phyloP scores from a whole-genome alignment of 1,140 invertebrate genomes.

The Zophobas atratus region DNA sequence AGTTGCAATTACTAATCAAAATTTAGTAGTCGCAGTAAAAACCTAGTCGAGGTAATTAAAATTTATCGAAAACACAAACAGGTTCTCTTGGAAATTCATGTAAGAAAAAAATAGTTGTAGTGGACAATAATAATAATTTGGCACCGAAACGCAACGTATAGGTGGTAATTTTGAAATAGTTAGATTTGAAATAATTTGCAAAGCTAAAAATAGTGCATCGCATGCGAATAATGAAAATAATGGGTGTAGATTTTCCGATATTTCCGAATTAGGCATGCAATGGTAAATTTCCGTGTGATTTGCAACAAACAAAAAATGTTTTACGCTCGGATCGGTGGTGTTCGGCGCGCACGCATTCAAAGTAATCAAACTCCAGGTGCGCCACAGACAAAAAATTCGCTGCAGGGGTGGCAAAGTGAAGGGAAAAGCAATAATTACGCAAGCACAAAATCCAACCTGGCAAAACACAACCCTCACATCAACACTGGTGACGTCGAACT shows the following conservation, averaged over 20 bases:
- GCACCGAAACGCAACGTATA: too few species aligned
- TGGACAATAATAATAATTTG: too few species aligned
- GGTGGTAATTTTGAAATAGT: too few species aligned
- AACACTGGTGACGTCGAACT: slow-evolving; percentile 39
- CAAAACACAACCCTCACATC: slow-evolving; percentile 52
- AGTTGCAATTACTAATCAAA: too few species aligned
- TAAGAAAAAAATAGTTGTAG: neutral
- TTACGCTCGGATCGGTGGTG: neutral
- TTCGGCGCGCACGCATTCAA: slow-evolving; percentile 17
- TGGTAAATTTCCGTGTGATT: slow-evolving; percentile 27
- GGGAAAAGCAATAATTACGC: slow-evolving; percentile 28
- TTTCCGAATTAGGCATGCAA: slow-evolving; percentile 6
- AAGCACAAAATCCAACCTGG: slow-evolving; percentile 45
- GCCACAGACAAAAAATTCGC: slow-evolving; percentile 23
- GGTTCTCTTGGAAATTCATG: neutral
- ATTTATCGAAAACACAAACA: neutral
- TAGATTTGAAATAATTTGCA: neutral
- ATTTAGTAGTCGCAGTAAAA: too few species aligned
- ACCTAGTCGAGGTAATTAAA: neutral
- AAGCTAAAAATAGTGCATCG: slow-evolving; percentile 14
- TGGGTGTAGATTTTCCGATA: slow-evolving; percentile 15
- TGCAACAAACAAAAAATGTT: slow-evolving; percentile 9
- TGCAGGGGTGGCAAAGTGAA: slow-evolving; percentile 34
- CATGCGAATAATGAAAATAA: slow-evolving; percentile 25
- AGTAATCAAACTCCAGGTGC: slow-evolving; percentile 29